phyloP scores from a whole-genome alignment of 2,797 vertebrate species.

The Ptychadena robeensis region DNA sequence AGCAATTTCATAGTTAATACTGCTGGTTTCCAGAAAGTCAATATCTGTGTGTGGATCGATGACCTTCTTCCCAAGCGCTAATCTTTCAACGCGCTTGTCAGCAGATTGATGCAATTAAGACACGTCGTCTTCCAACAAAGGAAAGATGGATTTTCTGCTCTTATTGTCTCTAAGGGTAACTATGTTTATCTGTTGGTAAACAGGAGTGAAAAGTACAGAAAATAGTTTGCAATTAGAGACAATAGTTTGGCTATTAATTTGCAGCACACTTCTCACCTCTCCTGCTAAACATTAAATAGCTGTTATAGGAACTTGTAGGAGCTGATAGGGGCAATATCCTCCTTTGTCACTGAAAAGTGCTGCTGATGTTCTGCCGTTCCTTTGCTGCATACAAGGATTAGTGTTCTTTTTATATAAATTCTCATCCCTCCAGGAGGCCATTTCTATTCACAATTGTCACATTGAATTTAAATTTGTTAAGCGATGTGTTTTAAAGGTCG shows the following conservation, averaged over 20 bases:
- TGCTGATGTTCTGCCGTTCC: not conserved
- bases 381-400: not conserved
- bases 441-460: not conserved
- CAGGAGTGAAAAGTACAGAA: not conserved
- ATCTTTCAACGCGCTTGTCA: not conserved
- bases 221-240: not conserved
- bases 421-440: not conserved
- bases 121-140: not conserved
- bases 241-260: not conserved
- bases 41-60: not conserved
- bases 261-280: not conserved
- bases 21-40: not conserved
- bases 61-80: not conserved
- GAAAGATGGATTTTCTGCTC: not conserved
- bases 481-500: not conserved
- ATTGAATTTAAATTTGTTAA: not conserved
- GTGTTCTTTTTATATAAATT: not conserved
- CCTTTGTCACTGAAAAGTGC: not conserved
- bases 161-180: not conserved
- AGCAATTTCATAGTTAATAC: not conserved
- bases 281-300: not conserved
- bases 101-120: slow-evolving; percentile 2
- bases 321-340: not conserved
- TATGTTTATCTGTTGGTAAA: slow-evolving; percentile 10
- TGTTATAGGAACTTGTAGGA: not conserved